Evolutionary conservation across 2,113 vertebrate genomes (phyloP).

Genomic region (Spheniscus mendiculus): DNA sequence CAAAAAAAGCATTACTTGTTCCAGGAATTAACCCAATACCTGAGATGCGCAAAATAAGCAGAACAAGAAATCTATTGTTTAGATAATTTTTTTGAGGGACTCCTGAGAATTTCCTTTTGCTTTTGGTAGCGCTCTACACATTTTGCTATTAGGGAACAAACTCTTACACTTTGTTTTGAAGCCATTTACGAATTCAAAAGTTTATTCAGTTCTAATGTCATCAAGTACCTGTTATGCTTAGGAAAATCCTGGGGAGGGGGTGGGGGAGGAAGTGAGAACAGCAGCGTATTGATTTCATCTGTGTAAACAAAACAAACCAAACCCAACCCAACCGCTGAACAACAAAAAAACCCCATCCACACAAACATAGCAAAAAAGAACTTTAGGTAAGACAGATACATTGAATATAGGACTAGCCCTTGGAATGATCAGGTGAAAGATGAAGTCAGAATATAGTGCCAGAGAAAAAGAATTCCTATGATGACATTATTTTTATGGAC

Average conservation of each 20-base stretch:
- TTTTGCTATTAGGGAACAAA: neutral
- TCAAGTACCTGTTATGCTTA: neutral
- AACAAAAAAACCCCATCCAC: rapidly evolving
- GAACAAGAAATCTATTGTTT: neutral
- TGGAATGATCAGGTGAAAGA: neutral
- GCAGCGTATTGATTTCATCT: neutral
- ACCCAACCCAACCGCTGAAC: neutral
- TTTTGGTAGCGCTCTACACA: neutral
- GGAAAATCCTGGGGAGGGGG: neutral
- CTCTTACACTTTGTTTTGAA: neutral
- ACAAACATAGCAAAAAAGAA: neutral
- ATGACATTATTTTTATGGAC: neutral
- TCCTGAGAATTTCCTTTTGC: neutral
- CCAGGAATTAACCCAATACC: neutral
- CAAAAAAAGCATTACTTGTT: neutral
- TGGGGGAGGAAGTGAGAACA: neutral
- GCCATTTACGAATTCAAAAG: neutral
- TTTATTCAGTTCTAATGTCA: neutral
- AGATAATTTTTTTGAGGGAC: neutral
- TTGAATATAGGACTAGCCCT: neutral
- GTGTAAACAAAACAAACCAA: neutral
- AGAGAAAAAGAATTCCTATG: neutral
- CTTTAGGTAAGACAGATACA: neutral
- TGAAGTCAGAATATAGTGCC: neutral
- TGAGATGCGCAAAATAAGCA: neutral